Evolutionary conservation across 2,113 vertebrate genomes (phyloP).

Genomic region (Mesoclemmys tuberculata): DNA sequence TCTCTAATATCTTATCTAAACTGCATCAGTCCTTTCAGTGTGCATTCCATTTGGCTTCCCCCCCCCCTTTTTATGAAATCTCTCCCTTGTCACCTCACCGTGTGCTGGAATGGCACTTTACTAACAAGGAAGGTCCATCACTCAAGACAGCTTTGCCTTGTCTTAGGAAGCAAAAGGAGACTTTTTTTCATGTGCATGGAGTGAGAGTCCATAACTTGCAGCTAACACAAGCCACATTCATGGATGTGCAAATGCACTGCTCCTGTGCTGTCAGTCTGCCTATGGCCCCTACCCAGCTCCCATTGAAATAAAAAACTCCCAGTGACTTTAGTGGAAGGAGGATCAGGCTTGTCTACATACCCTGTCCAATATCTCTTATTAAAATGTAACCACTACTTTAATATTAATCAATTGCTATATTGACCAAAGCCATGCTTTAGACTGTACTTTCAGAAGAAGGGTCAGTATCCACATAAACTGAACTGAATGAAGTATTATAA

Average conservation of each 20-base stretch:
- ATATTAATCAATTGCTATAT: neutral
- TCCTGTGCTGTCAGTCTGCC: neutral
- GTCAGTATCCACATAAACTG: neutral
- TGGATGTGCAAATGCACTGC: neutral
- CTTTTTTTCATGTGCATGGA: neutral
- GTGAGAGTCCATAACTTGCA: neutral
- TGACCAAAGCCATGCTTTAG: neutral
- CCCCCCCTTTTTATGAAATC: neutral
- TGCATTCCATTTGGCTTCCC: rapidly evolving
- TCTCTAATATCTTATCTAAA: neutral
- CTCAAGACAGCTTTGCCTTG: neutral
- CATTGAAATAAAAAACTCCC: neutral
- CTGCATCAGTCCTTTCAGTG: neutral
- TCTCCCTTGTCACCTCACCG: neutral
- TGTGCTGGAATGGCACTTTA: neutral
- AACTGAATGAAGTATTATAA: neutral
- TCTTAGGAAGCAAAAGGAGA: neutral
- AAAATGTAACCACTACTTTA: neutral
- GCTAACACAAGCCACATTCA: neutral
- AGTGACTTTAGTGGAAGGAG: neutral
- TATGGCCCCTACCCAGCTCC: neutral
- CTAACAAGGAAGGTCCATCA: neutral
- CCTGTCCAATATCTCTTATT: neutral
- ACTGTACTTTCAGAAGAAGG: neutral
- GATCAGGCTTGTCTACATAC: neutral